phyloP scores from a whole-genome alignment of 2,113 vertebrate genomes.

The human (Homo sapiens) region GRCh38 chr14:61664501-61665000 shows the following conservation, averaged over 20 bases:
- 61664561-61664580: not conserved
- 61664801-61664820: not conserved
- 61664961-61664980: not conserved
- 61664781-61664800: not conserved
- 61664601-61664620: not conserved
- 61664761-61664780: not conserved
- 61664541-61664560: not conserved
- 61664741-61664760: not conserved
- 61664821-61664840: not conserved
- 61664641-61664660: not conserved
- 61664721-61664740: not conserved
- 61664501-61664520: not conserved
- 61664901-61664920: not conserved
- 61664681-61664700: not conserved
- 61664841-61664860: too few species aligned
- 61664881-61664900: not conserved
- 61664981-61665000: not conserved
- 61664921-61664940: not conserved
- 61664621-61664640: not conserved
- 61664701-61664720: not conserved
- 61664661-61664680: not conserved
- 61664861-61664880: not conserved
- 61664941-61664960: not conserved
- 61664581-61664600: constrained; percentile 23
- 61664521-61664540: not conserved